These are phyloP conservation scores for Macrostomum lignano DNA, from an alignment of 1,140 invertebrate species.

Conservation along the genomic window DNA sequence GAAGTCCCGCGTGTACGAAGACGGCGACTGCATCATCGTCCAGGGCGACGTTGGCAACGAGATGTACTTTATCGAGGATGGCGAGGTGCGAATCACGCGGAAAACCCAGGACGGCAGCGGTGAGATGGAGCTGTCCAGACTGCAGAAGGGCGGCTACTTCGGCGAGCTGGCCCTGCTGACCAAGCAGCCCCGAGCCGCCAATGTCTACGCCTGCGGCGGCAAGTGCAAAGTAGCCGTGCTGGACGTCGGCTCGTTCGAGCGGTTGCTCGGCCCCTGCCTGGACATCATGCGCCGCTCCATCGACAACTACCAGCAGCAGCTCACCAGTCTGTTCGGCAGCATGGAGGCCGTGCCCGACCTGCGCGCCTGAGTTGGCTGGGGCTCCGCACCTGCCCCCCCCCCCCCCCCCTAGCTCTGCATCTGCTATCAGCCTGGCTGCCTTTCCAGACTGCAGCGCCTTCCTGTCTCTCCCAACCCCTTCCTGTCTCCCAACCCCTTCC, in stretches of 20 bases:
- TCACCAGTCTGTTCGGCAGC: conserved; percentile 4
- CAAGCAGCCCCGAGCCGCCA: conserved; percentile 73
- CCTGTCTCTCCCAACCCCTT: too few species aligned
- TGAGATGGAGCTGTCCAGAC: conserved; percentile 1
- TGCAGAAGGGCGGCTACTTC: conserved; percentile 3
- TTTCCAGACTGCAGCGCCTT: too few species aligned
- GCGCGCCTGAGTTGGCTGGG: too few species aligned
- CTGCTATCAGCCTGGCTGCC: too few species aligned
- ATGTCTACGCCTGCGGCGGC: conserved; percentile 38
- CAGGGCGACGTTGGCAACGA: conserved; percentile 61
- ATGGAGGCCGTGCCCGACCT: conserved; percentile 2
- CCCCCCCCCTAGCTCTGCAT: too few species aligned
- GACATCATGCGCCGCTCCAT: conserved; percentile 43
- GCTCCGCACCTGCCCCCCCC: too few species aligned
- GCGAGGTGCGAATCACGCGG: conserved; percentile 39
- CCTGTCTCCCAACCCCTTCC: too few species aligned
- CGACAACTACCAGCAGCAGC: conserved; percentile 1
- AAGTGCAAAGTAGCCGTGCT: conserved; percentile 38
- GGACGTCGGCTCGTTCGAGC: conserved; percentile 84
- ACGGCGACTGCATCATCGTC: conserved; percentile 1
- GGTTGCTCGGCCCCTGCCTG: conserved; percentile 81
- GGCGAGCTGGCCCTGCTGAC: conserved; percentile 61
- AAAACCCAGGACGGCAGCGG: neutral
- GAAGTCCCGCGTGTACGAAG: neutral
- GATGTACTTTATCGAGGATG: conserved; percentile 84